Conservation (phyloP, 2,797 vertebrate species). For the Sebastes iracundus region DNA sequence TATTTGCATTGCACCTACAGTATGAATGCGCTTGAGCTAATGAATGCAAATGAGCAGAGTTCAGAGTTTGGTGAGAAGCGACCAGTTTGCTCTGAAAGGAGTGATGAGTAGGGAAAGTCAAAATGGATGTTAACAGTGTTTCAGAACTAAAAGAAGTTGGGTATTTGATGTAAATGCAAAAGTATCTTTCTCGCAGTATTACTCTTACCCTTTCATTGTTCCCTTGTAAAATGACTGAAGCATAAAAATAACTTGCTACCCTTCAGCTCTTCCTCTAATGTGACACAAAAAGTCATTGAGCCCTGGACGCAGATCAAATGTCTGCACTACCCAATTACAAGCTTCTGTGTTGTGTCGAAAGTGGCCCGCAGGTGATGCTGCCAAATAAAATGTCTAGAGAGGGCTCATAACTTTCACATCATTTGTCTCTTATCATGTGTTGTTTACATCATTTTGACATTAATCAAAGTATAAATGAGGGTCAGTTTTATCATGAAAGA, state of each 20-base stretch:
- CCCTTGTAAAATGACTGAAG: constrained; percentile 23
- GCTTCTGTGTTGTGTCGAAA: background rate
- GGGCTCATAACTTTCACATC: background rate
- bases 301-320: constrained; percentile 21
- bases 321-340: constrained; percentile 11
- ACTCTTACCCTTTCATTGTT: background rate
- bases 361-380: constrained; percentile 11
- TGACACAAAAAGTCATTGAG: constrained; percentile 11
- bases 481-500: background rate
- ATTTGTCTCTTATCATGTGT: background rate
- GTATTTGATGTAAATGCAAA: background rate
- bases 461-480: background rate
- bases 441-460: background rate
- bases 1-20: constrained; percentile 43
- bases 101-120: background rate
- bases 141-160: background rate
- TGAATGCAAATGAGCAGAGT: constrained; percentile 37
- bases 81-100: background rate
- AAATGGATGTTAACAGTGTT: background rate
- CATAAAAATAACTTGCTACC: constrained; percentile 15
- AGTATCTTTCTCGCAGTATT: background rate
- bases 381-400: constrained; percentile 1
- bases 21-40: constrained; percentile 31
- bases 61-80: constrained; percentile 1
- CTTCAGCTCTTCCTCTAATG: constrained; percentile 32